phyloP scores from a whole-genome alignment of 2,113 vertebrate genomes.

The Oncorhynchus nerka region DNA sequence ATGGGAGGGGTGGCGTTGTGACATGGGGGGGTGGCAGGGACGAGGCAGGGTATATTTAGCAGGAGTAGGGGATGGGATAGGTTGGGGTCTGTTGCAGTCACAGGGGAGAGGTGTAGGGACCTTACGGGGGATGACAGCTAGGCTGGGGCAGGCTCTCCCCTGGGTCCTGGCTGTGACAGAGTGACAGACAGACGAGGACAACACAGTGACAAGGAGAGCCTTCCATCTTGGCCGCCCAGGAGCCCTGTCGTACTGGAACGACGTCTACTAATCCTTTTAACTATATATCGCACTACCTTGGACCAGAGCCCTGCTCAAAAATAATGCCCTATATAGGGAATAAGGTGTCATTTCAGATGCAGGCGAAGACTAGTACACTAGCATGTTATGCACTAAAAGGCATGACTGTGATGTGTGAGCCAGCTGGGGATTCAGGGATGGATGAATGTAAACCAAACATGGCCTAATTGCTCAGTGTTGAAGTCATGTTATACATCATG shows the following conservation, averaged over 20 bases:
- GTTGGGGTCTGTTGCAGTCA: slow-evolving; percentile 13
- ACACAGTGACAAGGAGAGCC: slow-evolving; percentile 24
- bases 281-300: too few species aligned
- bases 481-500: slow-evolving; percentile 16
- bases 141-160: background rate
- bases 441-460: slow-evolving; percentile 1
- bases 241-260: slow-evolving; percentile 3
- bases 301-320: too few species aligned
- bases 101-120: slow-evolving; percentile 19
- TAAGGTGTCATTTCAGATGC: too few species aligned
- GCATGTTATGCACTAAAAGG: too few species aligned
- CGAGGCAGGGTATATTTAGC: slow-evolving; percentile 54
- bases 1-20: background rate
- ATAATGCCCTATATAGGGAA: too few species aligned
- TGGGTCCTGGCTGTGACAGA: background rate
- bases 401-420: background rate
- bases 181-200: slow-evolving; percentile 21
- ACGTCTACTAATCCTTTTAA: slow-evolving; percentile 4
- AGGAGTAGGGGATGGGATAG: slow-evolving; percentile 31
- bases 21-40: slow-evolving; percentile 17
- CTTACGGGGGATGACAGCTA: slow-evolving; percentile 36
- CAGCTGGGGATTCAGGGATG: background rate
- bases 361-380: too few species aligned
- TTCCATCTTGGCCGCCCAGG: slow-evolving; percentile 36
- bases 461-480: slow-evolving; percentile 9